Base-by-base conservation (phyloP, 2,113 vertebrate species). In the Arvicanthis niloticus region DNA sequence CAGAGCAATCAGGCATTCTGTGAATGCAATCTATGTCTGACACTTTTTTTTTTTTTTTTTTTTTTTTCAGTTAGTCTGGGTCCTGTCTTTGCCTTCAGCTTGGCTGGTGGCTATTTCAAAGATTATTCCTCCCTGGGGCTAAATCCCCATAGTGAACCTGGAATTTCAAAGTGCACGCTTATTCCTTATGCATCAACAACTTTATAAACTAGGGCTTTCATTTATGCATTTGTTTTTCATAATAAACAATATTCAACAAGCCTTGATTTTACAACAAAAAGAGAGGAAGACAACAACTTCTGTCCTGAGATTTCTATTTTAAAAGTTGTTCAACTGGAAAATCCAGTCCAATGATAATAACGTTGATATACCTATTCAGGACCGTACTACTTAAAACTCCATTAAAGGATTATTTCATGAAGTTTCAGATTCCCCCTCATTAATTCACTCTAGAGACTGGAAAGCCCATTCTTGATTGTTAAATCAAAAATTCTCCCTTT, bases 381-480 rank as follows among this genome's bases (percentile, higher is more conserved):
- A 42, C 24, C 13, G 86, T 42, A 78, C 19, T 60, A 60, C 51
- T 73, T 78, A 40, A 72, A 91, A 72, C 37, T 95, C 56, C 90
- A 67, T 73, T 76, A 53, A 26, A 53, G 45, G 5, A 51, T 15
- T 42, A 78, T 92, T 77, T 95, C 96, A 5, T 89, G 19, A 53
- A 89, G 37, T 76, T 87, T 73, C 60, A 97, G 97, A 42, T 1
- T 22, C 4, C 51, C 67, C 72, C 93, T 91, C 82, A 80, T 67
- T 70, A 72, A 89, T 91, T 96, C 87, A 80, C 90, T 75, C 13
- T 7, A 37, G 91, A 94, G 42, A 92, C 51, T 65, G 6, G n/a
- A 75, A 72, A 76, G 86, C 1, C 0, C 37, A 51, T 96, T 98
- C 97, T 56, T 67, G 62, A 96, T 97, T 97, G 91, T 97, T 98